These are phyloP conservation scores for Kryphioiulus occultus DNA, from an alignment of 2,888 invertebrate species.

Conservation along the genomic window DNA sequence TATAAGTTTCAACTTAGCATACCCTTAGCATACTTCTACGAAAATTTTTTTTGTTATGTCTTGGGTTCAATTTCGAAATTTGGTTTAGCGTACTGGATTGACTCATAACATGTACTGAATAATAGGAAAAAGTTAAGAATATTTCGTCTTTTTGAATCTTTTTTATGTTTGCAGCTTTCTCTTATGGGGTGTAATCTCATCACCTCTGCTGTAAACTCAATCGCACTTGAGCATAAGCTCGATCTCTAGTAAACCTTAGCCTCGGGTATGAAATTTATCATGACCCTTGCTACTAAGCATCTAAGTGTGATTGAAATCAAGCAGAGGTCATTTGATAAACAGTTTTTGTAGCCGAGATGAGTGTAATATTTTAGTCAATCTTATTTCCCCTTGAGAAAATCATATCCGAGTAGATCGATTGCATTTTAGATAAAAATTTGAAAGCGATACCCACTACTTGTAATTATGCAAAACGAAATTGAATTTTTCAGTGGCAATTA, in stretches of 20 bases:
- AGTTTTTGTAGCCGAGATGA: not conserved
- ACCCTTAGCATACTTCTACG: not conserved
- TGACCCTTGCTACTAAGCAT: no score
- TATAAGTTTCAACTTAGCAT: not conserved
- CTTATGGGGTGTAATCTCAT: not conserved
- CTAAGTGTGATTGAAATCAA: no score
- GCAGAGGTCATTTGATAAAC: no score
- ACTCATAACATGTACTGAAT: no score
- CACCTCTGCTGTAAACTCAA: not conserved
- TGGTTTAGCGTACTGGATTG: not conserved
- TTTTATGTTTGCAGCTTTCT: no score
- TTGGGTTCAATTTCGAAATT: not conserved
- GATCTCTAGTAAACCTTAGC: no score
- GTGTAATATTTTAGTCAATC: conserved; percentile 35
- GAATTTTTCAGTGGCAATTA: conserved; percentile 39
- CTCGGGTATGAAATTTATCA: no score
- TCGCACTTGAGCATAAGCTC: not conserved
- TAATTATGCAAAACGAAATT: conserved; percentile 31
- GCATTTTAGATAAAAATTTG: not conserved
- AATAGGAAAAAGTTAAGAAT: no score
- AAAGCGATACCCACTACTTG: not conserved
- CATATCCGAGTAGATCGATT: not conserved
- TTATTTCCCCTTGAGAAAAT: not conserved
- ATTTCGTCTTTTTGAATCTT: no score
- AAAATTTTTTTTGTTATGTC: not conserved